These are phyloP conservation scores for Sakesphorus luctuosus DNA, from an alignment of 2,113 vertebrate species.

Conservation along the genomic window DNA sequence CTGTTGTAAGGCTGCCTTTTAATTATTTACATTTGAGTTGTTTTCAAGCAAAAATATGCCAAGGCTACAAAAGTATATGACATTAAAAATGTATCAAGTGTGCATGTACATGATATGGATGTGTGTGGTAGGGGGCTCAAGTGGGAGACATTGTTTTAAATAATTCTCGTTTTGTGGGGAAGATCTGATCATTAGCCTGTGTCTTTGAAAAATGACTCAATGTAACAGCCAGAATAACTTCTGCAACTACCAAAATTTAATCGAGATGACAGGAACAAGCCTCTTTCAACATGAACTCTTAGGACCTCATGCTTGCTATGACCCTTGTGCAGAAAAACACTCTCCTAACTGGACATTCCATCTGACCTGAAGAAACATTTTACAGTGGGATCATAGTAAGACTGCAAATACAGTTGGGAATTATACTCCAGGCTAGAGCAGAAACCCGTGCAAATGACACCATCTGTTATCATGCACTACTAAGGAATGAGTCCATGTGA, in stretches of 20 bases:
- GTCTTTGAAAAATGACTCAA: slow-evolving; percentile 9
- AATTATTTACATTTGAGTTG: slow-evolving; percentile 60
- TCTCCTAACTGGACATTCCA: neutral
- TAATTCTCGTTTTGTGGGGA: neutral
- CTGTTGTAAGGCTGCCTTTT: slow-evolving; percentile 57
- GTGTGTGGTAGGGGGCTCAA: neutral
- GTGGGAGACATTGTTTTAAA: neutral
- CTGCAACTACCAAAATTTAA: neutral
- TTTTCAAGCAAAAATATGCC: slow-evolving; percentile 53
- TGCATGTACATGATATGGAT: neutral
- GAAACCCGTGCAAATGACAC: neutral
- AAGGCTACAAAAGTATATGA: slow-evolving; percentile 3
- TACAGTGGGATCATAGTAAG: neutral
- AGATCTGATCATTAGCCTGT: neutral
- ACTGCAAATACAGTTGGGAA: neutral
- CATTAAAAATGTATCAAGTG: neutral
- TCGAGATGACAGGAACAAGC: neutral
- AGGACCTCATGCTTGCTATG: neutral
- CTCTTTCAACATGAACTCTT: neutral
- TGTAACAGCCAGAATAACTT: neutral
- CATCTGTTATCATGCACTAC: neutral
- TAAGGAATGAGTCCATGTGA: neutral
- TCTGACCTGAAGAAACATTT: neutral
- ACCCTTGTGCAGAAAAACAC: neutral
- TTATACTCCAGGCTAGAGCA: neutral